Conservation (phyloP, 2,797 vertebrate species). For the Anomalospiza imberbis region DNA sequence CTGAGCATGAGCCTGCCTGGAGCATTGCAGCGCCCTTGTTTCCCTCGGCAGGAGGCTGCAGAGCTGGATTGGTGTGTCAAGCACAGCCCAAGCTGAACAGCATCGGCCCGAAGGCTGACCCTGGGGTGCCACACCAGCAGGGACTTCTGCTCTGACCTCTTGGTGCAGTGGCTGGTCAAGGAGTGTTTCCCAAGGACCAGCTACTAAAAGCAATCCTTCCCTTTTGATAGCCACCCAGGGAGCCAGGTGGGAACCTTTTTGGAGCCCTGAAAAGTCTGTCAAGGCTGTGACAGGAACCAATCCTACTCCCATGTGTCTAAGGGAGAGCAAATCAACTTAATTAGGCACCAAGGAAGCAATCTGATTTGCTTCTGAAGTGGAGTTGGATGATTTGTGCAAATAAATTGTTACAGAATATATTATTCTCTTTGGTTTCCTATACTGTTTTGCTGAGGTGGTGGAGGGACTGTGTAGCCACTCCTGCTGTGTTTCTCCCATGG, state of each 20-base stretch:
- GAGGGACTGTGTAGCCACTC: background rate
- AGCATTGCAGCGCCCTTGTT: background rate
- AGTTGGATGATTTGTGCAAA: background rate
- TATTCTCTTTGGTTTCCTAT: background rate
- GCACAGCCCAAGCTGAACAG: background rate
- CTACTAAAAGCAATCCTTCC: background rate
- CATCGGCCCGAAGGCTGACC: fast-evolving
- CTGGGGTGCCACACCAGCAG: background rate
- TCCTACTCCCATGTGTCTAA: fast-evolving
- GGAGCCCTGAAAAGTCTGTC: background rate
- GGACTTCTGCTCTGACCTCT: background rate
- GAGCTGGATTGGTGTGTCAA: background rate
- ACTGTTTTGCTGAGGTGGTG: background rate
- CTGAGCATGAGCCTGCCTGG: background rate
- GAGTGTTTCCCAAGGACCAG: background rate
- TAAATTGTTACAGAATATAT: background rate
- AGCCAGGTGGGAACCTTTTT: background rate
- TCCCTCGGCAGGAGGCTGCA: background rate
- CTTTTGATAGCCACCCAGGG: background rate
- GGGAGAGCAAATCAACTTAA: background rate
- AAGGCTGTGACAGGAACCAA: background rate
- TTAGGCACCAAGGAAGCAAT: background rate
- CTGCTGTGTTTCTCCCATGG: background rate
- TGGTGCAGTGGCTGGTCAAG: background rate
- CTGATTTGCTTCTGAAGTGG: background rate